Evolutionary conservation across 2,113 vertebrate genomes (phyloP), one percentile per base, ranked within the genome.

Genomic region (Antennarius striatus): DNA sequence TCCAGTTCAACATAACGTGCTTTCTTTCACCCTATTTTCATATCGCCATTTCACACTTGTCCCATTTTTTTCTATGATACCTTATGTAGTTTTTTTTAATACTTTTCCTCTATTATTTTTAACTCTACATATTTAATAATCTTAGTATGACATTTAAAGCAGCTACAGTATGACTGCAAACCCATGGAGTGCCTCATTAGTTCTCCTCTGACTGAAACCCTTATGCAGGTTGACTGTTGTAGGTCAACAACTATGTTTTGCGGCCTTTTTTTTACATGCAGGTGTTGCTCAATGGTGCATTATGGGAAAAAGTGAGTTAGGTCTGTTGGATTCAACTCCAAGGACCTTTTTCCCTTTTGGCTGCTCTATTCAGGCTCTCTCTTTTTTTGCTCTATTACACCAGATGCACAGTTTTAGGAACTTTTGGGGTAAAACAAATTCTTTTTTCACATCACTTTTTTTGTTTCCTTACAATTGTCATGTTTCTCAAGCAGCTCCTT

Each of bases 191-290:
- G 63, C 29, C 64, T 82, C 56, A 39, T 73, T 76, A 69, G 49
- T 36, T 36, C 32, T 36, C 32, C 32, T 36, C 32, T 36, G 32
- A 5, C 32, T 36, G 48, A 51, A 54, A 63, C 55, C 50, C 57
- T 75, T 43, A 68, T 77, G 11, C 30, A 64, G 51, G 50, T 49
- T 58, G 65, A 80, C 71, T 80, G 70, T 80, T 86, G 62, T 68
- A 75, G 63, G 76, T 74, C 76, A 79, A 69, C 67, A 62, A 30
- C 32, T 68, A 42, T 71, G 65, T 36, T 80, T 74, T 74, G 17
- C 68, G 58, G 42, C 50, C 60, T 36, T 36, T 49, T 75, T 52
- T 75, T 63, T 36, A 32, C 36, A 69, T 74, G 75, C 71, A 73
- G 68, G 56, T 79, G 48, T 39, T 43, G 63, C 71, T 76, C 58